Base-by-base conservation (phyloP, 2,113 vertebrate species). In the Calonectris borealis region DNA sequence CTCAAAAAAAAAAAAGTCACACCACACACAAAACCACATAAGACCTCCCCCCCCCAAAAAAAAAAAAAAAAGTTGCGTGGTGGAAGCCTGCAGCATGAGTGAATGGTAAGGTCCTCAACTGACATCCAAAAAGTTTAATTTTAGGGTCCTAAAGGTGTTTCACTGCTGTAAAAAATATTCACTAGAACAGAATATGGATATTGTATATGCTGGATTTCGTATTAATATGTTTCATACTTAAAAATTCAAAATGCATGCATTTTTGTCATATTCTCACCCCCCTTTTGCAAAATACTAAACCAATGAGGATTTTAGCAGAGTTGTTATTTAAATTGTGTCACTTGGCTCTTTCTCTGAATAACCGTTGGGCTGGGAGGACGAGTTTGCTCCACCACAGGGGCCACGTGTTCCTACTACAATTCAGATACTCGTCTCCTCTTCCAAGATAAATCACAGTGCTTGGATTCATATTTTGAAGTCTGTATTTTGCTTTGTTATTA, bases 391-490 rank as follows among this genome's bases (percentile, higher is more conserved):
- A 78, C 83, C 81, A 49, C 83, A 92, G 76, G 22, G 49, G 55
- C 77, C 95, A 86, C 42, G 21, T 88, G 91, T 61, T 93, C 69
- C 65, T 68, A n/a, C 70, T 71, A 20, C 61, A 26, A 9, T 2
- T 75, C 92, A 57, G 83, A 88, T 20, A 54, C 82, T 69, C 55
- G 6, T 51, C 76, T 55, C 48, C 58, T 73, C 62, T 78, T 88
- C 88, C 90, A 94, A 90, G 55, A 92, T 22, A 86, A 95, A 95
- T 90, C 72, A 40, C 69, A 42, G 44, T 2, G 36, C 57, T 36
- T 36, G 65, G 18, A 69, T 49, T 79, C 25, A 0, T 68, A 27
- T 66, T 75, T 73, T 90, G 49, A 86, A 81, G 55, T 7, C 81
- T 78, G 14, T 5, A 4, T 60, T 95, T 86, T 36, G 18, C n/a